A percentile compares a stretch with the other conserved stretches of the same genome.
Conservation (phyloP, 2,888 invertebrate genomes). For the Altica lythri region DNA sequence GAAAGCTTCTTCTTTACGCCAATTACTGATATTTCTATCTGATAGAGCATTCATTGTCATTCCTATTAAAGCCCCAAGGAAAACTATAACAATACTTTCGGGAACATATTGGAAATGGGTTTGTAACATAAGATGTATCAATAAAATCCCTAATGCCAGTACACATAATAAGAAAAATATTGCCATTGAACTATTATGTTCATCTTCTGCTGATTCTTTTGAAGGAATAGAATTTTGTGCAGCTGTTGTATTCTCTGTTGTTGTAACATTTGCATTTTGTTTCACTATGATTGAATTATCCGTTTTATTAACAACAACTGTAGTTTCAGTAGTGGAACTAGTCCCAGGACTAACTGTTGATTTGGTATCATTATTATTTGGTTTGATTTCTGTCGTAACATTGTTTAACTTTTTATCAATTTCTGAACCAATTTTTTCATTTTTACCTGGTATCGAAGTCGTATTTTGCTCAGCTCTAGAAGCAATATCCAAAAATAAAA, state of each 20-base stretch:
- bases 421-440: too few relatives aligned
- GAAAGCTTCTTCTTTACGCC: slow-evolving; percentile 97
- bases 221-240: slow-evolving; percentile 84
- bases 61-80: slow-evolving; percentile 92
- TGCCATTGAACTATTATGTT: slow-evolving; percentile 94
- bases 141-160: slow-evolving; percentile 88
- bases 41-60: slow-evolving; percentile 88
- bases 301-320: slow-evolving; percentile 4
- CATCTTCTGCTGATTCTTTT: slow-evolving; percentile 91
- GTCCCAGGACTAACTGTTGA: background rate
- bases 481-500: slow-evolving; percentile 45
- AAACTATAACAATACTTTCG: slow-evolving; percentile 96
- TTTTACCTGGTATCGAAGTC: too few relatives aligned
- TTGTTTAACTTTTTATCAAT: too few relatives aligned
- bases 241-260: slow-evolving; percentile 64
- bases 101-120: slow-evolving; percentile 96
- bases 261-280: background rate
- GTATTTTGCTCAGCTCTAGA: slow-evolving; percentile 37
- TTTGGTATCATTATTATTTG: slow-evolving; percentile 1
- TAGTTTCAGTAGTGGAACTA: background rate
- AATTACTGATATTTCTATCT: slow-evolving; percentile 86
- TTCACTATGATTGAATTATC: slow-evolving; percentile 9
- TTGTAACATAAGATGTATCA: slow-evolving; percentile 93
- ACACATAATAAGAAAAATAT: slow-evolving; percentile 98
- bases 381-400: too few relatives aligned